phyloP scores from a whole-genome alignment of 1,140 invertebrate genomes.

The Trachelipus rathkii region DNA sequence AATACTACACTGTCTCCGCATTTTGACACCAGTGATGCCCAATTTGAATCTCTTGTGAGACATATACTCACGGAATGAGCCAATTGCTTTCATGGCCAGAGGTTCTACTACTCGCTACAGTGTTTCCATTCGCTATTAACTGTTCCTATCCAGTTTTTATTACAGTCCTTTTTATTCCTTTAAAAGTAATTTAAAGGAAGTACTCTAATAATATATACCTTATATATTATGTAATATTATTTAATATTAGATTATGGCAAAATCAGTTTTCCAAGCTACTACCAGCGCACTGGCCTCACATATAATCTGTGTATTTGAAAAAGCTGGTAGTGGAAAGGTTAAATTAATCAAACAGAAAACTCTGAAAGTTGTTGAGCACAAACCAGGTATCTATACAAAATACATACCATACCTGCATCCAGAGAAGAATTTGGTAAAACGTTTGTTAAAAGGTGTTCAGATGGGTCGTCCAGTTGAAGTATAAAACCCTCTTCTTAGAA shows the following conservation, averaged over 20 bases:
- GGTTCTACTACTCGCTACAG: conserved; percentile 88
- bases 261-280: conserved; percentile 99
- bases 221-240: no score
- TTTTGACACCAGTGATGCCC: conserved; percentile 79
- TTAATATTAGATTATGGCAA: conserved; percentile 96
- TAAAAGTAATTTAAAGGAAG: no score
- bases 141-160: no score
- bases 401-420: conserved; percentile 65
- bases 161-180: no score
- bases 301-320: conserved; percentile 82
- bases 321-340: conserved; percentile 45
- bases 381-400: conserved; percentile 85
- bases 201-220: no score
- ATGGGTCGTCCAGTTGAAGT: conserved; percentile 79
- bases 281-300: conserved; percentile 98
- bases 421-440: conserved; percentile 41
- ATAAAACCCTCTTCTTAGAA: conserved; percentile 76
- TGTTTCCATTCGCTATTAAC: no score
- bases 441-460: conserved; percentile 62
- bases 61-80: conserved; percentile 87
- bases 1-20: no score
- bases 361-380: conserved; percentile 65
- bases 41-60: conserved; percentile 95
- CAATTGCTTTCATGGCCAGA: conserved; percentile 90
- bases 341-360: conserved; percentile 54